Evolutionary conservation across 2,888 invertebrate genomes (phyloP), one percentile per base, ranked within the genome.

Genomic region (Chalcis sispes): DNA sequence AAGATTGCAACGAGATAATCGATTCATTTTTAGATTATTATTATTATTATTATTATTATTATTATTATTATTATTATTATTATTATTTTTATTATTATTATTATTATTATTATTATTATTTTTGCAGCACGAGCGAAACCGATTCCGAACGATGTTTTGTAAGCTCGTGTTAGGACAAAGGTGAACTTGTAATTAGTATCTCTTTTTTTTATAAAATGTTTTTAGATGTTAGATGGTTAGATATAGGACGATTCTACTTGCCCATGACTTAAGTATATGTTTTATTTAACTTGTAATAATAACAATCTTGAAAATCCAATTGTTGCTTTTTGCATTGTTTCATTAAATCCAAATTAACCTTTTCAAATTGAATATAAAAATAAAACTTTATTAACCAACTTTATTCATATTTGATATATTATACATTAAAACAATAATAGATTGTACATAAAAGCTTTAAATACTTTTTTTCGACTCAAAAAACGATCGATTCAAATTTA

Each of bases 191-290:
- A 85, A 82, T 83, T 85, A 84, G 82, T 80, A 79, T 82, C 76
- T 79, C 65, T 81, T 80, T 78, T 79, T 79, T 81, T 80, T 80
- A 75, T 84, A 84, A 85, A 80, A 80, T 85, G 81, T 82, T 77
- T 77, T n/a, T 81, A 82, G 79, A 77, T 78, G 79, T 77, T 83
- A 84, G 82, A 72, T 82, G 83, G 84, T 85, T 86, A 85, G 84
- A 77, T 83, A 77, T 86, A 87, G 83, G 81, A 85, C 82, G 80
- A 84, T 85, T 83, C 82, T 86, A 87, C 87, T 87, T 87, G 87
- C 88, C 88, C 86, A 86, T 87, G 86, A 87, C 86, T 85, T 85
- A 83, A 83, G 77, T 81, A 81, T 84, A 84, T 81, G 81, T 84
- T 79, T 80, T 84, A 84, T 86, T 86, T 85, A 86, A 85, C 82